These are phyloP conservation scores for Indicator indicator DNA, from an alignment of 2,113 vertebrate species.

Conservation along the genomic window DNA sequence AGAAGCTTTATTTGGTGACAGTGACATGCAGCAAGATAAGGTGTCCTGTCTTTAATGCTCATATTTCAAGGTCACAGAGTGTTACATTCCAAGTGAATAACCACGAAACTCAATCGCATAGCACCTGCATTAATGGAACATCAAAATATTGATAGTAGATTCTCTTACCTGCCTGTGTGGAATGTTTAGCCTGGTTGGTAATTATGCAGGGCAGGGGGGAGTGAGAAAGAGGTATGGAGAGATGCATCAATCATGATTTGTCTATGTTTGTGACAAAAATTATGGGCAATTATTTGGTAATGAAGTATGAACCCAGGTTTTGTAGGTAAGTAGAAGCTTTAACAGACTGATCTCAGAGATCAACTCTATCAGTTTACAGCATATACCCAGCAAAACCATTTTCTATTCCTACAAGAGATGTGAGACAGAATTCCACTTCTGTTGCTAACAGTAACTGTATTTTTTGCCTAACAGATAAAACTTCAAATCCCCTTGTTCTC, in stretches of 20 bases:
- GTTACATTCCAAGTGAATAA: conserved; percentile 47
- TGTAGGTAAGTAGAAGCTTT: neutral
- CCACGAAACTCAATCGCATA: conserved; percentile 23
- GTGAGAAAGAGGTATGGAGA: neutral
- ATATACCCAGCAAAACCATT: neutral
- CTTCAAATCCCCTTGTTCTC: neutral
- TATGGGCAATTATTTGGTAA: neutral
- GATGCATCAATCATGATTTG: neutral
- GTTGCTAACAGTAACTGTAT: neutral
- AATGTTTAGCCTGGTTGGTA: neutral
- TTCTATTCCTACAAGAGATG: neutral
- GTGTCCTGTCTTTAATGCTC: conserved; percentile 58
- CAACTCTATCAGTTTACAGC: neutral
- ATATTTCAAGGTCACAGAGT: conserved; percentile 75
- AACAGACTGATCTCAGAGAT: neutral
- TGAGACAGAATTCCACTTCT: neutral
- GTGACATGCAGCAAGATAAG: conserved; percentile 69
- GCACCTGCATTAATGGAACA: conserved; percentile 21
- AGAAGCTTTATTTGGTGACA: conserved; percentile 65
- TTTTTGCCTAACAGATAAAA: neutral
- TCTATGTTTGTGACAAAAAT: neutral
- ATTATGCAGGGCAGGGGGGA: neutral
- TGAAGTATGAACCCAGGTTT: neutral
- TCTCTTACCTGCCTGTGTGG: neutral
- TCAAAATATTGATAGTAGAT: conserved; percentile 36